Percentiles rank a stretch among this genome's conserved stretches.
These are phyloP conservation scores for Rhineura floridana DNA, from an alignment of 2,113 vertebrate species.

Conservation along the genomic window DNA sequence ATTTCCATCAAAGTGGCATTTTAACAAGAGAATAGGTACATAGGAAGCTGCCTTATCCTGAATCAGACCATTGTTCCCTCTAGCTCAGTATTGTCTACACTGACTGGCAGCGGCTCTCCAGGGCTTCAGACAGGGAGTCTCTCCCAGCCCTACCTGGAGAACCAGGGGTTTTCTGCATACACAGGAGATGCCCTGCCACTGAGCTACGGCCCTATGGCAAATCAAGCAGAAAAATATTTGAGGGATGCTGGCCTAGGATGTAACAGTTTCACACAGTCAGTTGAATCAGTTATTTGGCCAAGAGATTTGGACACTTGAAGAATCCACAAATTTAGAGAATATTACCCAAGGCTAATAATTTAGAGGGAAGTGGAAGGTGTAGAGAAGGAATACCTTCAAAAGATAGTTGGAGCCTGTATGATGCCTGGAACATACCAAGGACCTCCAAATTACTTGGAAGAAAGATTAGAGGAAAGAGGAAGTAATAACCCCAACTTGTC, in stretches of 20 bases:
- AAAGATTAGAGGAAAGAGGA: neutral
- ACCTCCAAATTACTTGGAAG: neutral
- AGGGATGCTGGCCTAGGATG: neutral
- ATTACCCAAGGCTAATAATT: neutral
- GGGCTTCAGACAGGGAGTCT: too few relatives aligned
- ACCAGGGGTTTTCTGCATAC: too few relatives aligned
- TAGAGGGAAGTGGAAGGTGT: neutral
- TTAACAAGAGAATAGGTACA: constrained; percentile 6
- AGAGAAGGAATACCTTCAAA: neutral
- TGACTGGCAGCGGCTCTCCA: too few relatives aligned
- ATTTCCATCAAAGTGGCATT: constrained; percentile 24
- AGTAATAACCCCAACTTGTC: neutral
- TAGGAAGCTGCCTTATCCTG: too few relatives aligned
- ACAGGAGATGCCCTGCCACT: too few relatives aligned
- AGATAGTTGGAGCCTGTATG: neutral
- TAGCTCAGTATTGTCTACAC: too few relatives aligned
- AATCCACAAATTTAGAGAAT: neutral
- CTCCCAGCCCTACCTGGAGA: too few relatives aligned
- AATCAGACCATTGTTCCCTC: too few relatives aligned
- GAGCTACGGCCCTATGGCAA: too few relatives aligned
- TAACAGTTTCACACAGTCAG: neutral
- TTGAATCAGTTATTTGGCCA: neutral
- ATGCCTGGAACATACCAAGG: neutral
- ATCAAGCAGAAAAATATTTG: neutral
- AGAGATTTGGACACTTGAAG: neutral